Percentiles rank a stretch among this genome's conserved stretches.
phyloP scores from a whole-genome alignment of 2,113 vertebrate species.

The Miniopterus natalensis region DNA sequence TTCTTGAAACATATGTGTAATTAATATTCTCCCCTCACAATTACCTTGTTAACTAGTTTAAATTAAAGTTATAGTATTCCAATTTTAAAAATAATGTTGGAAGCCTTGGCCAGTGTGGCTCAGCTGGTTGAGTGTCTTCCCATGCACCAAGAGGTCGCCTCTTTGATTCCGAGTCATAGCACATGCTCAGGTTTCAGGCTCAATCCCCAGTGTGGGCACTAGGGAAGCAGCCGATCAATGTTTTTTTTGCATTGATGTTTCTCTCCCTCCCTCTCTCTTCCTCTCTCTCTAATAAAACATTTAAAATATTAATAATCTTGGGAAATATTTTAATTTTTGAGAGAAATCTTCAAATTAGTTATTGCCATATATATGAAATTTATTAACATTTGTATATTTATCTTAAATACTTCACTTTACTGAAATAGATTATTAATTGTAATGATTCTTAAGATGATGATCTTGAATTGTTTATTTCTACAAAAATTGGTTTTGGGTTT shows the following conservation, averaged over 20 bases:
- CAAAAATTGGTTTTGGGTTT: not conserved
- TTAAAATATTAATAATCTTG: too few species aligned
- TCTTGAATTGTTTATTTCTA: not conserved
- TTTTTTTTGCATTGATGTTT: too few species aligned
- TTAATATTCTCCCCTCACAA: not conserved
- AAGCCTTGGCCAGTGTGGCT: too few species aligned
- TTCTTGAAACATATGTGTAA: not conserved
- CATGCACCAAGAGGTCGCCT: too few species aligned
- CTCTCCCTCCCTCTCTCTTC: too few species aligned
- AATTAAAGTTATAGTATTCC: not conserved
- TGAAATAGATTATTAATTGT: not conserved
- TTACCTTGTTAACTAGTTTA: not conserved
- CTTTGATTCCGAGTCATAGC: too few species aligned
- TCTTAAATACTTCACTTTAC: not conserved
- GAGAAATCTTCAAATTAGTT: not conserved
- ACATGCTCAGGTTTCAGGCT: too few species aligned
- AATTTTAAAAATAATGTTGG: not conserved
- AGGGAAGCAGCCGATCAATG: too few species aligned
- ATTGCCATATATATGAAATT: not conserved
- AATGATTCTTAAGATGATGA: not conserved
- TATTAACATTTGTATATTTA: not conserved
- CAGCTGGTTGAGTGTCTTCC: too few species aligned
- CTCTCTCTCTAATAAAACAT: too few species aligned
- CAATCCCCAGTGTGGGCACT: too few species aligned
- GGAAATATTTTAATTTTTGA: not conserved